These are phyloP conservation scores for Myodes glareolus DNA, from an alignment of 2,113 vertebrate species.

Conservation along the genomic window DNA sequence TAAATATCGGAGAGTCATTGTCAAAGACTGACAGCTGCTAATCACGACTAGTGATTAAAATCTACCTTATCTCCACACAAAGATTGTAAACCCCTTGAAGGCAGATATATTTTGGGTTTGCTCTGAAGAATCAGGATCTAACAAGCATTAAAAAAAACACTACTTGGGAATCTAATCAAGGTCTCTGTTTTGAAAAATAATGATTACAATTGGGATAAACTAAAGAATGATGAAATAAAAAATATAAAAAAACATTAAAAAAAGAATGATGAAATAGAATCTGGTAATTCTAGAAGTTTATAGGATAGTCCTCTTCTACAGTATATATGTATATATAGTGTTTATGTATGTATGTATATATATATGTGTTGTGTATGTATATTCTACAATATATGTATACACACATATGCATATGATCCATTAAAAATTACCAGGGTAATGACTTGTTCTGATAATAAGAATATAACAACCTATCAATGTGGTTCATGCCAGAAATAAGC, in stretches of 20 bases:
- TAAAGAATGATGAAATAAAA: background rate
- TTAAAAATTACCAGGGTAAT: background rate
- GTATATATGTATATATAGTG: background rate
- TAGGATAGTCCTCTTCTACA: background rate
- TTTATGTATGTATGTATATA: background rate
- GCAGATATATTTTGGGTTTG: background rate
- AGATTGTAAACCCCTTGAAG: background rate
- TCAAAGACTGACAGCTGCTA: background rate
- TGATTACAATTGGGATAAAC: background rate
- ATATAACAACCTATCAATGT: background rate
- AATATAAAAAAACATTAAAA: too few relatives aligned
- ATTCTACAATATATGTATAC: too few relatives aligned
- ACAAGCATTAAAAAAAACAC: background rate
- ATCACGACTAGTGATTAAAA: background rate
- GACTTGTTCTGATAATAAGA: background rate
- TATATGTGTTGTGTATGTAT: background rate
- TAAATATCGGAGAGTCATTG: background rate
- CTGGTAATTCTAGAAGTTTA: background rate
- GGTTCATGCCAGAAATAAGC: background rate
- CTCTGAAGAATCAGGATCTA: background rate
- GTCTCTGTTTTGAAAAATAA: slow-evolving; percentile 14
- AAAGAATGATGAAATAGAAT: background rate
- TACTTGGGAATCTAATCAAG: background rate
- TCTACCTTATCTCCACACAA: background rate
- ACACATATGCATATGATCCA: background rate